Evolutionary conservation across 2,888 invertebrate genomes (phyloP).

Genomic region (Melinopterus prodromus): DNA sequence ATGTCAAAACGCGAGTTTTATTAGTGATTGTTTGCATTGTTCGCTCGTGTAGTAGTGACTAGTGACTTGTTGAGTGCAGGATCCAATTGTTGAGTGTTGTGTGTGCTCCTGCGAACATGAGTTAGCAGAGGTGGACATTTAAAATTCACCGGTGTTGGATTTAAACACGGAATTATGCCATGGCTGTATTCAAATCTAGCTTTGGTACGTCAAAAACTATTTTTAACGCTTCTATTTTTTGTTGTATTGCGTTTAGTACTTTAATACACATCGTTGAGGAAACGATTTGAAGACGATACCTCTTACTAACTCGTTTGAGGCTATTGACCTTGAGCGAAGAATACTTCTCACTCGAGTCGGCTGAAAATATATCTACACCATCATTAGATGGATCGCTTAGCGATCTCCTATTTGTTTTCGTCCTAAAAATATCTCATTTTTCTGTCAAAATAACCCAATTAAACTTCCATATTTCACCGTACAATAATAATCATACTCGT

Average conservation of each 20-base stretch:
- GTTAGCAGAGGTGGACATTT: neutral
- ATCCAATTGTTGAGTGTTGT: slow-evolving; percentile 4
- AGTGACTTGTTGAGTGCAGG: neutral
- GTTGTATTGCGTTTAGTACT: neutral
- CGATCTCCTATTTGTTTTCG: slow-evolving; percentile 28
- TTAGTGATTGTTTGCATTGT: neutral
- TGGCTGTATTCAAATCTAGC: slow-evolving; percentile 60
- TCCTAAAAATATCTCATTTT: neutral
- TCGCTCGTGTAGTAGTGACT: neutral
- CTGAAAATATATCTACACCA: slow-evolving; percentile 22
- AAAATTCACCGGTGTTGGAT: neutral
- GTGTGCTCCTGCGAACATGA: neutral
- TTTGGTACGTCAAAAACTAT: slow-evolving; percentile 51
- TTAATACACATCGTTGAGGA: slow-evolving; percentile 7
- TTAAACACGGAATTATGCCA: slow-evolving; percentile 49
- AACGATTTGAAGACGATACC: neutral
- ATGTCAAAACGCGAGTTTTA: neutral
- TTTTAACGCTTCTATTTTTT: neutral
- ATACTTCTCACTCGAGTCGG: slow-evolving; percentile 53
- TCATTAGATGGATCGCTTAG: slow-evolving; percentile 20
- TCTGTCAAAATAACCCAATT: too few species aligned
- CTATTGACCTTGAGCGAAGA: slow-evolving; percentile 9
- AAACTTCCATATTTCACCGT: neutral
- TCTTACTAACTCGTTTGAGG: neutral
- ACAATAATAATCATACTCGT: neutral